phyloP scores from a whole-genome alignment of 2,797 vertebrate species.

The Notamacropus eugenii region DNA sequence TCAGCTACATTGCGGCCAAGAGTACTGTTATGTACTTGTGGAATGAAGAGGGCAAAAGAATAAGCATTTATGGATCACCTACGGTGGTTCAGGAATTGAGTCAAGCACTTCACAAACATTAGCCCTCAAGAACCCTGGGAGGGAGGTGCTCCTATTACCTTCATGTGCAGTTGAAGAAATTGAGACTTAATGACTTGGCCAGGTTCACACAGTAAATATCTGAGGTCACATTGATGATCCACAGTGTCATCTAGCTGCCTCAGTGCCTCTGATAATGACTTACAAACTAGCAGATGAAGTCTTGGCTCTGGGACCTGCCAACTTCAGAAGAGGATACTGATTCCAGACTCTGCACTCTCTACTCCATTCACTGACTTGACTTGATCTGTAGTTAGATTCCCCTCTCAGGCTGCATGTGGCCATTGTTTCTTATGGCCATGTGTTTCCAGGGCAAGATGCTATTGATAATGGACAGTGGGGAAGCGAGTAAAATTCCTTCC shows the following conservation, averaged over 20 bases:
- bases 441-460: neutral
- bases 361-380: neutral
- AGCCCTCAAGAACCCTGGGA: no score
- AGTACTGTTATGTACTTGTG: no score
- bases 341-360: neutral
- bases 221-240: neutral
- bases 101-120: no score
- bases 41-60: no score
- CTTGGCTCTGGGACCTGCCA: neutral
- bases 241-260: neutral
- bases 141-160: no score
- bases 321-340: neutral
- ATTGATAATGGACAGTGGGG: neutral
- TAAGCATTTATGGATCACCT: no score
- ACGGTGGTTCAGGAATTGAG: no score
- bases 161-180: no score
- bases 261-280: no score
- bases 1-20: no score
- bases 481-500: neutral
- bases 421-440: no score
- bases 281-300: neutral
- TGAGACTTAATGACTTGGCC: neutral
- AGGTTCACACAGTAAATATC: neutral
- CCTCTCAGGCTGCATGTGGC: neutral
- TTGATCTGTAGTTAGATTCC: neutral